Evolutionary conservation across 2,888 invertebrate species (phyloP).

Genomic region (Amaurobius ferox): DNA sequence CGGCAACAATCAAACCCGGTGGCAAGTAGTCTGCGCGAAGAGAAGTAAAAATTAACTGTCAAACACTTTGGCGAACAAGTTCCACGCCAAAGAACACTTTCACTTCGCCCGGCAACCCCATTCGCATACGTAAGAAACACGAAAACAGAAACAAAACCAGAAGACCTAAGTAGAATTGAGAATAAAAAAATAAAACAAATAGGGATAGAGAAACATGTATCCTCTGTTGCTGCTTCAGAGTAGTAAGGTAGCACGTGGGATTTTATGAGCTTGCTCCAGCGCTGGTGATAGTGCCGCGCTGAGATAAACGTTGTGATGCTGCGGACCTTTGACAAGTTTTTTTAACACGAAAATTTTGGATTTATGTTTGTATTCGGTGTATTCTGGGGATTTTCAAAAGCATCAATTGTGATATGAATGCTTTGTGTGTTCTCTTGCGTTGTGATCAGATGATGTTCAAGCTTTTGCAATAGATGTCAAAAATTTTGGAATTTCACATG

Average conservation of each 20-base stretch:
- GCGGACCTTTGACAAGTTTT: too few relatives aligned
- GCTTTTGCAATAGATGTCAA: too few relatives aligned
- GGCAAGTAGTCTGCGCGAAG: too few relatives aligned
- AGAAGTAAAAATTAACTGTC: too few relatives aligned
- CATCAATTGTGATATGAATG: neutral
- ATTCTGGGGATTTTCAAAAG: neutral
- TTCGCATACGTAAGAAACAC: conserved; percentile 15
- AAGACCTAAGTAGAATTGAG: conserved; percentile 36
- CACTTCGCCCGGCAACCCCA: conserved; percentile 42
- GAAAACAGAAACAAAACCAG: conserved; percentile 53
- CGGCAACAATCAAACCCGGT: too few relatives aligned
- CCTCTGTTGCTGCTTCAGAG: conserved; percentile 37
- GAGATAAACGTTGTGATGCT: too few relatives aligned
- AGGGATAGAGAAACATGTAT: conserved; percentile 45
- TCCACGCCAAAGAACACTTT: conserved; percentile 25
- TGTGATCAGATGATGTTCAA: too few relatives aligned
- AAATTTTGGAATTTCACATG: too few relatives aligned
- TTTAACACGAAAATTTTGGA: neutral
- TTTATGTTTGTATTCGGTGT: neutral
- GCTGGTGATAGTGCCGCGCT: neutral
- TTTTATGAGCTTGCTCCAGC: conserved; percentile 30
- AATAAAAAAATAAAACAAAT: conserved; percentile 33
- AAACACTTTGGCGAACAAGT: neutral
- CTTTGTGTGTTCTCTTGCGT: too few relatives aligned
- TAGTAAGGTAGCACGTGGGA: conserved; percentile 41